A percentile compares a stretch with the other conserved stretches of the same genome.
Evolutionary conservation across 2,113 vertebrate species (phyloP).

Genomic region (Myodes glareolus): DNA sequence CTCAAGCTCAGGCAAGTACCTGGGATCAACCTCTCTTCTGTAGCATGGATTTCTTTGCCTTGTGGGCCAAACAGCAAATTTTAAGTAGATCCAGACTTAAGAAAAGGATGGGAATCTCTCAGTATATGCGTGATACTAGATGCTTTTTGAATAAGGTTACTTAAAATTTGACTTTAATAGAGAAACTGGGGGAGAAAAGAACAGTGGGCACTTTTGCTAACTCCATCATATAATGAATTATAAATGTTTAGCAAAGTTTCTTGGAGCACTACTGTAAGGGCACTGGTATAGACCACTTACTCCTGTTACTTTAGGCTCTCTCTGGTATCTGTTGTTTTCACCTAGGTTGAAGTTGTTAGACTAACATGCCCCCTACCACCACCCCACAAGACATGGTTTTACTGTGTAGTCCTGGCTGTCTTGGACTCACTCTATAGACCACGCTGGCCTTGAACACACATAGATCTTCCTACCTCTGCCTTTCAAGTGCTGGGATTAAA

Average conservation of each 20-base stretch:
- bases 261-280: not conserved
- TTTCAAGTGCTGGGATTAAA: not conserved
- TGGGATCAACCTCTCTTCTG: fast-evolving
- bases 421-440: not conserved
- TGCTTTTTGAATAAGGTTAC: not conserved
- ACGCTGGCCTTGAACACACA: not conserved
- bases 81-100: not conserved
- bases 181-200: not conserved
- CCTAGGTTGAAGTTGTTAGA: not conserved
- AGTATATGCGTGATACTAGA: not conserved
- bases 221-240: not conserved
- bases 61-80: not conserved
- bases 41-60: not conserved
- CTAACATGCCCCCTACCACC: not conserved
- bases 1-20: constrained; percentile 91
- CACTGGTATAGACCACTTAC: not conserved
- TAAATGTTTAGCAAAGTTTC: not conserved
- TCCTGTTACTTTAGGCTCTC: not conserved
- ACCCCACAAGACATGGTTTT: not conserved
- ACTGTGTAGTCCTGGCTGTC: not conserved
- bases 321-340: not conserved
- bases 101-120: not conserved
- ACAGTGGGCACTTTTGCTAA: not conserved
- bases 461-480: not conserved
- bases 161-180: not conserved